These are phyloP conservation scores for Dufourea novaeangliae DNA, from an alignment of 1,140 invertebrate genomes.

Conservation along the genomic window DNA sequence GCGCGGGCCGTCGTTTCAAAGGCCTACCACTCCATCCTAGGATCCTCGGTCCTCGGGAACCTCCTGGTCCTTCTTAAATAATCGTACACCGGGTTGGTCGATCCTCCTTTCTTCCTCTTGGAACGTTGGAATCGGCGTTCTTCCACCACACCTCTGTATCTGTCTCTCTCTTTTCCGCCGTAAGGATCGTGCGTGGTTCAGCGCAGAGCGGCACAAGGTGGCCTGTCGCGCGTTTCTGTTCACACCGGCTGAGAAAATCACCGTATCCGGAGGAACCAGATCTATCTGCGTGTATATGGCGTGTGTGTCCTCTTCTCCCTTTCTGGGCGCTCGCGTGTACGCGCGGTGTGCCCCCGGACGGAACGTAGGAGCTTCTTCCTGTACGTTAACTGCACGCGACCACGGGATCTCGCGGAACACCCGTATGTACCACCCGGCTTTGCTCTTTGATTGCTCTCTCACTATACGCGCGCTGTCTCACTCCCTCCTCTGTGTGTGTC, in stretches of 20 bases:
- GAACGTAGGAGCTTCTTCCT: too few species aligned
- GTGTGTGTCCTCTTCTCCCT: background rate
- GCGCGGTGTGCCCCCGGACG: background rate
- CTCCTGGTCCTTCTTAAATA: too few species aligned
- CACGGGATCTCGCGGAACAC: background rate
- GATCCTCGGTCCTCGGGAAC: conserved; percentile 22
- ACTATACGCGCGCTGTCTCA: background rate
- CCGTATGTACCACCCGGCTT: background rate
- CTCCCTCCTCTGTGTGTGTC: too few species aligned
- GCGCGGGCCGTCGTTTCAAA: conserved; percentile 17
- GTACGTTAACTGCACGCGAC: conserved; percentile 22
- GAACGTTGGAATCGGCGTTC: background rate
- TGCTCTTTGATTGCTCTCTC: background rate
- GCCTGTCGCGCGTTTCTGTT: conserved; percentile 19
- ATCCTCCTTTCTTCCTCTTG: too few species aligned
- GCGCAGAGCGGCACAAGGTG: background rate
- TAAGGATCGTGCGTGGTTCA: conserved; percentile 1
- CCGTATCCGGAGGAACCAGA: conserved; percentile 38
- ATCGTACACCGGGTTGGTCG: too few species aligned
- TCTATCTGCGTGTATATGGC: background rate
- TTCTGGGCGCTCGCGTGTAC: background rate
- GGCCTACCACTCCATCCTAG: conserved; percentile 53
- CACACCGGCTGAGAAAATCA: conserved; percentile 39
- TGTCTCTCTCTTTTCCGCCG: too few species aligned
- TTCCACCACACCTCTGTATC: too few species aligned